Conservation (phyloP, 2,797 vertebrate genomes). For the Limosa lapponica region DNA sequence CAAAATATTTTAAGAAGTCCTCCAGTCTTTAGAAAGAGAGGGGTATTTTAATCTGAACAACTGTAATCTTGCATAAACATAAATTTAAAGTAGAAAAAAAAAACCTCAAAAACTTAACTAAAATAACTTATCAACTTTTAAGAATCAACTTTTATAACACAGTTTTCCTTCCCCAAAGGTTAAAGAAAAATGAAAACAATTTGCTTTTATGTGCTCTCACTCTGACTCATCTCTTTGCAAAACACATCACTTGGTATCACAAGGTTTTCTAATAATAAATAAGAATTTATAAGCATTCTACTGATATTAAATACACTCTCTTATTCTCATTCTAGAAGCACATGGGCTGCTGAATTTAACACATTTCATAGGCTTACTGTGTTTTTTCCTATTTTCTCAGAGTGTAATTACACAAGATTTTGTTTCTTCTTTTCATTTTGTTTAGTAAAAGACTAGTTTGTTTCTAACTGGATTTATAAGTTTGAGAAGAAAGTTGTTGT, state of each 20-base stretch:
- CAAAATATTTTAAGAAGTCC: background rate
- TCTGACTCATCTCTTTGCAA: background rate
- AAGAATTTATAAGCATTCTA: background rate
- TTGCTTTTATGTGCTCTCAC: background rate
- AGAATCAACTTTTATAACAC: background rate
- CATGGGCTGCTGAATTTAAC: background rate
- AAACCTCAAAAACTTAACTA: rapidly evolving
- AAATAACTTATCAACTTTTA: background rate
- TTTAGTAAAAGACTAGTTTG: background rate
- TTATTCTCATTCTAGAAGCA: background rate
- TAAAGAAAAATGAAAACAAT: background rate
- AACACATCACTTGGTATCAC: background rate
- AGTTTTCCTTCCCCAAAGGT: background rate
- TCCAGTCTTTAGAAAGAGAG: background rate
- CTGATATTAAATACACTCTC: background rate
- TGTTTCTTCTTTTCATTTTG: background rate
- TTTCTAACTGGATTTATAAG: background rate
- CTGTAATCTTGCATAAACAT: background rate
- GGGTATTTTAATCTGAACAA: background rate
- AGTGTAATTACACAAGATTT: background rate
- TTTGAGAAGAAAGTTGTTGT: background rate
- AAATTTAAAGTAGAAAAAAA: background rate
- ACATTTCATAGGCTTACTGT: background rate
- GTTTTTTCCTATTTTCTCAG: background rate
- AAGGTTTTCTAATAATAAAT: background rate